Evolutionary conservation across 2,113 vertebrate species (phyloP).

Genomic region (Procapra przewalskii): DNA sequence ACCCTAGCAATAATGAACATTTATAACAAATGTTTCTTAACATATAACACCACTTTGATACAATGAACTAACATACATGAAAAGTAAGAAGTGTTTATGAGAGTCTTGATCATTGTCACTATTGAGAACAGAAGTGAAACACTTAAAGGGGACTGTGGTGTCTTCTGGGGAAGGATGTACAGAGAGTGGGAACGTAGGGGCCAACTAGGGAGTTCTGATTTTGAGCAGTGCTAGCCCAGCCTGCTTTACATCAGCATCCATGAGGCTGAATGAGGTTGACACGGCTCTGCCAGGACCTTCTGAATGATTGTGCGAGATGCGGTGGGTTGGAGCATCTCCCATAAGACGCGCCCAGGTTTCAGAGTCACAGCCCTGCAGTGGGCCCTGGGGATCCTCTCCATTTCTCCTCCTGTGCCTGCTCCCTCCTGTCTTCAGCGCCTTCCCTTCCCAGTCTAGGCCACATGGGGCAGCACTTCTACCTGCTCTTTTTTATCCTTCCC

Average conservation of each 20-base stretch:
- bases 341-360: not conserved
- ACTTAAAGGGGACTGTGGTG: not conserved
- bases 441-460: not conserved
- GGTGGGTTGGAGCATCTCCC: no score
- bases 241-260: not conserved
- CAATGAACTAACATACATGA: not conserved
- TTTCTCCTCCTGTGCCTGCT: not conserved
- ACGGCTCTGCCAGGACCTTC: not conserved
- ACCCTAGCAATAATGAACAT: not conserved
- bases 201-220: not conserved
- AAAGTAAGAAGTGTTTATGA: not conserved
- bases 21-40: not conserved
- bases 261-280: not conserved
- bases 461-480: not conserved
- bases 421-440: not conserved
- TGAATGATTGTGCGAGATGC: not conserved
- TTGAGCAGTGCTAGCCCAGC: not conserved
- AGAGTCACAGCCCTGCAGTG: not conserved
- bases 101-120: not conserved
- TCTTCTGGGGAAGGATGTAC: not conserved
- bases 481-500: not conserved
- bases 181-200: not conserved
- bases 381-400: not conserved
- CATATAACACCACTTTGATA: not conserved
- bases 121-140: not conserved